Base-by-base conservation (phyloP, 2,797 vertebrate genomes). In the Trachurus trachurus region DNA sequence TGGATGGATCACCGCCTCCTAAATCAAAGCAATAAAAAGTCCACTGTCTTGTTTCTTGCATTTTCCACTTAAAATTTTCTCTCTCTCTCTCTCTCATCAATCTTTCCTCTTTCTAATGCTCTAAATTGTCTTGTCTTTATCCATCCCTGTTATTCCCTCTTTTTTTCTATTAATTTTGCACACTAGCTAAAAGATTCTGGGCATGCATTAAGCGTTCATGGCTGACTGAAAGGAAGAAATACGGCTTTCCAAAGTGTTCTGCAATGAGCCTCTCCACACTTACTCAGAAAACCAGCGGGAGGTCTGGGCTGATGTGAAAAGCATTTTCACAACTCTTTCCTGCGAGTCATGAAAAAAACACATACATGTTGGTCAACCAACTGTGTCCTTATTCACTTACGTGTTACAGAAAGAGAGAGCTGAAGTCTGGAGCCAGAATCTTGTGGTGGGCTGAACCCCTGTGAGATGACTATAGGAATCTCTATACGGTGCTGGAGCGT, bases 261-360 rank as follows among this genome's bases (percentile, higher is more conserved):
- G 81, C 87, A 84, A 83, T 67, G 73, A 89, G 85, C 72, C 82
- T 90, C 84, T 88, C 83, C 81, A 85, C 87, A 87, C 90, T 87
- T 86, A 87, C 81, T 91, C 82, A 80, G 81, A 81, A 81, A 85
- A 62, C 6, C 85, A 85, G 89, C 83, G 31, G 87, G 88, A 57
- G 81, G 63, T 72, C 71, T 21, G 65, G 12, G 22, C 68, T 34
- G 39, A 75, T 44, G 80, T 61, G 60, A 87, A 80, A 87, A 83
- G 12, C 49, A 69, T 90, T 92, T 92, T 86, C 80, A 63, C 87
- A 81, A 66, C 66, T 80, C 61, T 68, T 69, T 74, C 66, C 63
- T 80, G 61, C 52, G 26, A 86, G 74, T 66, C 79, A 49, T 61
- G 15, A 81, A 71, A 53, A 34, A 59, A 84, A 76, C 57, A 76